A percentile compares a stretch with the other conserved stretches of the same genome.
Evolutionary conservation across 2,888 invertebrate genomes (phyloP).

Genomic region (Chorisops tibialis): DNA sequence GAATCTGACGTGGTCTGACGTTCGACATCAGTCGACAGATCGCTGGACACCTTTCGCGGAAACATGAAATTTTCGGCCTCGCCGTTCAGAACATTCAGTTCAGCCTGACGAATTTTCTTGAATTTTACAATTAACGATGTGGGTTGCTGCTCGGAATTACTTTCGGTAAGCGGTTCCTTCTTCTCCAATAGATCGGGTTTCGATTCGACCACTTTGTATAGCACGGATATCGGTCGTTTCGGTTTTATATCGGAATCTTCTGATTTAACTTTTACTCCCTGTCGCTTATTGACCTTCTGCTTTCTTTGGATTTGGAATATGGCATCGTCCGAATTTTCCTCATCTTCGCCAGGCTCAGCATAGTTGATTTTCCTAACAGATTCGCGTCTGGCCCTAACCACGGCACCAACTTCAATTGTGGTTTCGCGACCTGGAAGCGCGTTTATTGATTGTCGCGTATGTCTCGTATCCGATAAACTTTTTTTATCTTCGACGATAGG

Average conservation of each 20-base stretch:
- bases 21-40: slow-evolving; percentile 53
- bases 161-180: slow-evolving; percentile 26
- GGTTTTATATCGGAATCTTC: slow-evolving; percentile 4
- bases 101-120: slow-evolving; percentile 69
- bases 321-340: slow-evolving; percentile 32
- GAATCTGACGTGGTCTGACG: slow-evolving; percentile 53
- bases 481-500: slow-evolving; percentile 1
- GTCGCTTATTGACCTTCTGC: background rate
- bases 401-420: slow-evolving; percentile 39
- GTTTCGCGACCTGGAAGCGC: background rate
- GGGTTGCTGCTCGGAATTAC: slow-evolving; percentile 23
- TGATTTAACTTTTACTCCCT: background rate
- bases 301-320: slow-evolving; percentile 21
- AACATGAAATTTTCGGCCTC: slow-evolving; percentile 88
- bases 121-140: slow-evolving; percentile 68
- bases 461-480: slow-evolving; percentile 3
- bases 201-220: slow-evolving; percentile 47
- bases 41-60: slow-evolving; percentile 56
- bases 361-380: slow-evolving; percentile 35
- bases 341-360: slow-evolving; percentile 34
- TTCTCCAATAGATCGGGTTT: slow-evolving; percentile 32
- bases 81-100: slow-evolving; percentile 72
- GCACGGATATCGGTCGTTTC: slow-evolving; percentile 40
- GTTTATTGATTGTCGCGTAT: slow-evolving; percentile 19
- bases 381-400: slow-evolving; percentile 41